These are phyloP conservation scores for Cacatua alba DNA, from an alignment of 2,113 vertebrate genomes.

Conservation along the genomic window DNA sequence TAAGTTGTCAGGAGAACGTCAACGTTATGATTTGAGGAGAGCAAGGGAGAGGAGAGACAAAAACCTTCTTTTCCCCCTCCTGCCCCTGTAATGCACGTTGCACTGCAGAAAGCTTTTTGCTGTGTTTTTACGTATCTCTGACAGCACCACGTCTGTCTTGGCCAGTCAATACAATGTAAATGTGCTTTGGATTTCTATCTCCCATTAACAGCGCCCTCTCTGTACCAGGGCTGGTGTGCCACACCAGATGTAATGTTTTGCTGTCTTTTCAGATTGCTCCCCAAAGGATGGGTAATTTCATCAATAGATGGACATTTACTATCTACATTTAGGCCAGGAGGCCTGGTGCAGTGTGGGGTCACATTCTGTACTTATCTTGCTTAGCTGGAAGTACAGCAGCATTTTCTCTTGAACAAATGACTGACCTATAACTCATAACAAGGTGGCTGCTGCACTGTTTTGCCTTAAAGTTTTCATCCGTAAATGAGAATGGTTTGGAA, in stretches of 20 bases:
- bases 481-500: conserved; percentile 29
- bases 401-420: conserved; percentile 21
- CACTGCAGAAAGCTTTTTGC: not conserved
- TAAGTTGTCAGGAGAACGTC: not conserved
- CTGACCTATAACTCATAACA: not conserved
- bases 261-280: not conserved
- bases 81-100: not conserved
- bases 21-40: not conserved
- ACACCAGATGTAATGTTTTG: not conserved
- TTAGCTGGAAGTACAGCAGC: not conserved
- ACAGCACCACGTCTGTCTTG: not conserved
- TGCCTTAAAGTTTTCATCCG: not conserved
- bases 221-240: not conserved
- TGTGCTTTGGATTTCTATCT: not conserved
- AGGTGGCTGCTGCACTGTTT: conserved; percentile 4
- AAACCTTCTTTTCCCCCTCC: not conserved
- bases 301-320: not conserved
- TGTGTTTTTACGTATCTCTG: not conserved
- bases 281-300: not conserved
- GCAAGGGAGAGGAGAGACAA: not conserved
- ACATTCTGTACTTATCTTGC: not conserved
- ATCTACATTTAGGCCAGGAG: not conserved
- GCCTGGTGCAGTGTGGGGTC: not conserved
- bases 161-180: not conserved
- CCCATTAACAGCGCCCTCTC: not conserved